A percentile compares a stretch with the other conserved stretches of the same genome.
Conservation (phyloP, 2,113 vertebrate genomes). For the Gavia stellata region DNA sequence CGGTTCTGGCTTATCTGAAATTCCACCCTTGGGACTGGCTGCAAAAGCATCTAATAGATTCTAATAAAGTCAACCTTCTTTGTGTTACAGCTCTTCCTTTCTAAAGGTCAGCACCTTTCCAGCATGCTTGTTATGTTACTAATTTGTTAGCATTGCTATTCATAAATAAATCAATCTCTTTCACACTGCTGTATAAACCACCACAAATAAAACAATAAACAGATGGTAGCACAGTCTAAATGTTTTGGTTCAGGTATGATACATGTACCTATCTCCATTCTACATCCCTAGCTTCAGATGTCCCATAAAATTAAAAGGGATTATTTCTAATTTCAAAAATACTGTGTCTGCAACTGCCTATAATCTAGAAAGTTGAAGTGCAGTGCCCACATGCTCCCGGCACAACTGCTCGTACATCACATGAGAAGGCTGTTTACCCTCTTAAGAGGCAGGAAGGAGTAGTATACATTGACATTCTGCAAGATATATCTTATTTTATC, state of each 20-base stretch:
- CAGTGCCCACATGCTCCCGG: neutral
- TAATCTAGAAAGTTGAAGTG: neutral
- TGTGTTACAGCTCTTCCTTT: neutral
- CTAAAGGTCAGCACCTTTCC: neutral
- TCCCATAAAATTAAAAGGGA: neutral
- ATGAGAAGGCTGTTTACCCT: neutral
- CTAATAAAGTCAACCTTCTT: neutral
- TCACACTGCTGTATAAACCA: neutral
- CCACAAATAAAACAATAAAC: neutral
- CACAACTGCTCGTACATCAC: neutral
- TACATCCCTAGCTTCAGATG: neutral
- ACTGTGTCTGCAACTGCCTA: neutral
- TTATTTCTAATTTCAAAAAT: neutral
- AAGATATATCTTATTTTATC: neutral
- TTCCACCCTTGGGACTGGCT: neutral
- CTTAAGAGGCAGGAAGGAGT: neutral
- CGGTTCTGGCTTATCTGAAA: neutral
- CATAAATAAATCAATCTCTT: neutral
- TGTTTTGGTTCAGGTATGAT: neutral
- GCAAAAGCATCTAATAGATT: neutral
- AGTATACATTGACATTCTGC: neutral
- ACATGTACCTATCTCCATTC: neutral
- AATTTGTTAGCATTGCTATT: conserved; percentile 1
- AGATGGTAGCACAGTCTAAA: neutral
- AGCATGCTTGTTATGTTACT: neutral